Evolutionary conservation across 2,113 vertebrate genomes (phyloP).

Genomic region (Notothenia coriiceps): DNA sequence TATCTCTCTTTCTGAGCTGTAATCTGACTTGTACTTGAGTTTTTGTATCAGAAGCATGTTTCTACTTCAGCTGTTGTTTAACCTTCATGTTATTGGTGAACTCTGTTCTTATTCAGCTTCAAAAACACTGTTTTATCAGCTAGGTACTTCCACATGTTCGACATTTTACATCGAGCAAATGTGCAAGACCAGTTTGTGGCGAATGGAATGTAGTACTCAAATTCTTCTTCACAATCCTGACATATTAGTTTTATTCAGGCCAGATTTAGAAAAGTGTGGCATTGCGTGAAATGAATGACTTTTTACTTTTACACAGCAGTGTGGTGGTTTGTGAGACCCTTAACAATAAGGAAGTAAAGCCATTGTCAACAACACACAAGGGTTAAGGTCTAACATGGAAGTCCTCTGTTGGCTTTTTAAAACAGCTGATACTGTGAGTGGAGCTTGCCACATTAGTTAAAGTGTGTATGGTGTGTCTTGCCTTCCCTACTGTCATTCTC

Average conservation of each 20-base stretch:
- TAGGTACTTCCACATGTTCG: not conserved
- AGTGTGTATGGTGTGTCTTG: not conserved
- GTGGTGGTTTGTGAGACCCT: too few relatives aligned
- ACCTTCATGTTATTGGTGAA: too few relatives aligned
- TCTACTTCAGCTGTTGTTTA: not conserved
- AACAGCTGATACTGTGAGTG: too few relatives aligned
- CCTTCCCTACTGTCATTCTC: not conserved
- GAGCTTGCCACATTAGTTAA: too few relatives aligned
- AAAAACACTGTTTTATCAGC: not conserved
- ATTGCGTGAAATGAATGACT: too few relatives aligned
- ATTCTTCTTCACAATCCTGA: not conserved
- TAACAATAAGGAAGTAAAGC: too few relatives aligned
- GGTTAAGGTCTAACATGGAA: too few relatives aligned
- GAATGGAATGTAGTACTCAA: not conserved
- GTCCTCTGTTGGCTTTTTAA: too few relatives aligned
- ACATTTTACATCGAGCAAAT: not conserved
- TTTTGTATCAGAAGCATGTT: not conserved
- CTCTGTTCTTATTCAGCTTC: too few relatives aligned
- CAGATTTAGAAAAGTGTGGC: not conserved
- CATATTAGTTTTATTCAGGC: not conserved
- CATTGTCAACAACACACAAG: too few relatives aligned
- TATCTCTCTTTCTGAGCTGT: slow-evolving; percentile 5
- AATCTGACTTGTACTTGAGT: slow-evolving; percentile 24
- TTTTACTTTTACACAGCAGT: too few relatives aligned
- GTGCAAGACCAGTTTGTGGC: not conserved